Base-by-base conservation (phyloP, 2,888 invertebrate genomes). In the Drosophila nigricruria region DNA sequence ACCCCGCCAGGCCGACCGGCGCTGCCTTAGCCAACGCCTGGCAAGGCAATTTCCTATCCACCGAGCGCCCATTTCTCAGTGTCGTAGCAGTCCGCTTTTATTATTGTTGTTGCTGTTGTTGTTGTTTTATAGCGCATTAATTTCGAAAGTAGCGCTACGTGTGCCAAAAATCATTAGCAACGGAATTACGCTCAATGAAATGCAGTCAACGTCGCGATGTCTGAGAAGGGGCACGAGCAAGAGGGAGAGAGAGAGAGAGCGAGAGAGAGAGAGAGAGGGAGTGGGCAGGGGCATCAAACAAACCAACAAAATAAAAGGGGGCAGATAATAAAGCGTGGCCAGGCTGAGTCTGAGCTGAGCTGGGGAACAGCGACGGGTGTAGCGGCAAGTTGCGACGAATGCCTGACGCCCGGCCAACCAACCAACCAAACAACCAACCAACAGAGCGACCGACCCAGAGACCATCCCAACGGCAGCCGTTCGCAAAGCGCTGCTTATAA, bases 121-220 rank as follows among this genome's bases (percentile, higher is more conserved):
- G 70, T 71, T 83, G 76, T 84, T 73, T 87, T 87, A 87, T 89
- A 87, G 88, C 88, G 84, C 90, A 86, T 86, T 86, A 85, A 86
- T 89, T 86, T 80, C 88, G 83, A 86, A 84, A 86, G 86, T 88
- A 86, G 79, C 89, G 85, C 88, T 87, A 87, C 91, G 89, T 91
- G 91, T 90, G 91, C 91, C 91, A 91, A 91, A 90, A 91, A 90
- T 91, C 91, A 90, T 90, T 90, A 90, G 91, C 91, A 91, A 88
- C 89, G 87, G 86, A 91, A 90, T 91, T 90, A 90, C 82, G 88
- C 88, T 90, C 91, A 91, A 91, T 91, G 91, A 91, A 91, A 90
- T 83, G 87, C 87, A 87, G 86, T 82, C 84, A 73, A 66, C 82
- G 77, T 68, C 82, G 70, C 57, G 53, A 42, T 56, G 62, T 42